These are phyloP conservation scores for Baryphthengus martii DNA, from an alignment of 2,113 vertebrate species.

Conservation along the genomic window DNA sequence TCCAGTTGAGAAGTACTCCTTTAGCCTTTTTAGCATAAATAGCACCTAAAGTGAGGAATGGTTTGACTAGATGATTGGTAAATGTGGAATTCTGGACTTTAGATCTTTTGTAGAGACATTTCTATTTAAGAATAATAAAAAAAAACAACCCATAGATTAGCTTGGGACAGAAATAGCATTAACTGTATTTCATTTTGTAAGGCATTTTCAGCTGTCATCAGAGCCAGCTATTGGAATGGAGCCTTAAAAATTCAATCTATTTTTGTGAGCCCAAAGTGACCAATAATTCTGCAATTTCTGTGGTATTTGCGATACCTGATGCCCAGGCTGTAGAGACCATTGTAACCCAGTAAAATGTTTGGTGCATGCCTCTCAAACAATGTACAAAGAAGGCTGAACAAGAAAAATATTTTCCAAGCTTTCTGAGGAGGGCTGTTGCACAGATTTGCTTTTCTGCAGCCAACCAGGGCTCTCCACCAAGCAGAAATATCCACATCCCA, in stretches of 20 bases:
- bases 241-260: slow-evolving; percentile 8
- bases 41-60: not conserved
- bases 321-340: not conserved
- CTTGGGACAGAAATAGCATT: slow-evolving; percentile 38
- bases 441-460: not conserved
- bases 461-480: not conserved
- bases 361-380: not conserved
- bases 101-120: not conserved
- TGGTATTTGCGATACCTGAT: not conserved
- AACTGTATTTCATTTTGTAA: slow-evolving; percentile 21
- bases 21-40: not conserved
- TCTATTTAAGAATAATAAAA: not conserved
- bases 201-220: slow-evolving; percentile 38
- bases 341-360: not conserved
- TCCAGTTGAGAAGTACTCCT: not conserved
- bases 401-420: not conserved
- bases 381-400: fast-evolving
- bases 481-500: not conserved
- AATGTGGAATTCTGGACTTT: not conserved
- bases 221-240: not conserved
- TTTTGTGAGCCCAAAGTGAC: slow-evolving; percentile 1
- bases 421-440: not conserved
- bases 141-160: not conserved
- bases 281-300: not conserved
- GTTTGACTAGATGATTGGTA: not conserved